Conservation (phyloP, 2,113 vertebrate genomes). For the Brachypodius melanocephalos region DNA sequence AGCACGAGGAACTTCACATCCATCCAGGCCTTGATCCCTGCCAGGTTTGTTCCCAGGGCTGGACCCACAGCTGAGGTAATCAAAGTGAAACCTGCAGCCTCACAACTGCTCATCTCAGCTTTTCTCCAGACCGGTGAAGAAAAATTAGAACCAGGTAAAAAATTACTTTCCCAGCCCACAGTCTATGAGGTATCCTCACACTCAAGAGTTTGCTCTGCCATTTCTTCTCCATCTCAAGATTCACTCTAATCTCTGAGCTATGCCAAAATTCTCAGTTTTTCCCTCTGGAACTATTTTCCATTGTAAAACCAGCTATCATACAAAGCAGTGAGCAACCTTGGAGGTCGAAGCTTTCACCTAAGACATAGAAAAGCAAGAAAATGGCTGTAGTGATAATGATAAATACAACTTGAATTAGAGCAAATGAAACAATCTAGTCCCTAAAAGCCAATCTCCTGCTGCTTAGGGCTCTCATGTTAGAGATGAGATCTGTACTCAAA, state of each 20-base stretch:
- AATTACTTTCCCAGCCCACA: not conserved
- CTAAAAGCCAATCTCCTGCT: not conserved
- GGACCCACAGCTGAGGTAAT: not conserved
- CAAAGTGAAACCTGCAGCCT: not conserved
- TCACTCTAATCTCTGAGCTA: not conserved
- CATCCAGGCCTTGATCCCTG: not conserved
- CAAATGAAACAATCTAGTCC: not conserved
- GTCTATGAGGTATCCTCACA: not conserved
- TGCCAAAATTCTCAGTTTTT: not conserved
- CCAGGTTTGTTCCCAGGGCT: not conserved
- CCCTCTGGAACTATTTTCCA: not conserved
- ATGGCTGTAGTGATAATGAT: not conserved
- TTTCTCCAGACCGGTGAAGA: not conserved
- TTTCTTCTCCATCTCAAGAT: not conserved
- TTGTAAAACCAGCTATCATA: not conserved
- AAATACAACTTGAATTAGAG: not conserved
- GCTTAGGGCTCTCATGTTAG: not conserved
- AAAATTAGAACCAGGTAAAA: not conserved
- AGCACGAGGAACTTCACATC: rapidly evolving
- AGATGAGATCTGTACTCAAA: not conserved
- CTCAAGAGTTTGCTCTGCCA: not conserved
- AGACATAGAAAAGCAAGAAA: not conserved
- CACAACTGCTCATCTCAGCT: not conserved
- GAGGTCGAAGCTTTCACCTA: not conserved
- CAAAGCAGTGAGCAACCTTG: not conserved